Evolutionary conservation across 1,140 invertebrate species (phyloP).

Genomic region (Camponotus vicinus): DNA sequence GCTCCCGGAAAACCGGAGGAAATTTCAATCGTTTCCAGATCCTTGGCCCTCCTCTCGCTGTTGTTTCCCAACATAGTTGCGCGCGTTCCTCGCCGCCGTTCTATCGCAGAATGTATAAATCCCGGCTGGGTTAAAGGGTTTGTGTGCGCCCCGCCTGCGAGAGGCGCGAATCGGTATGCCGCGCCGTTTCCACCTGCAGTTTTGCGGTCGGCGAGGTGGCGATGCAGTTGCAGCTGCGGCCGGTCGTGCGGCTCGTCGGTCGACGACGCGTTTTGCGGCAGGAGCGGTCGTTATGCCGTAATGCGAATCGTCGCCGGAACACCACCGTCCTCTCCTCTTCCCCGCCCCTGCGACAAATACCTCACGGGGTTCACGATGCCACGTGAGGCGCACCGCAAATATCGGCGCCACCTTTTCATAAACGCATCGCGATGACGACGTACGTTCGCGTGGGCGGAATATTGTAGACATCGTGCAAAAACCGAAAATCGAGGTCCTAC

Average conservation of each 20-base stretch:
- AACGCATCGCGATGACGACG: constrained; percentile 42
- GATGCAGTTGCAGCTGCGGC: constrained; percentile 67
- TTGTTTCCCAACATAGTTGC: constrained; percentile 67
- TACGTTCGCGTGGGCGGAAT: background rate
- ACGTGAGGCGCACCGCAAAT: constrained; percentile 67
- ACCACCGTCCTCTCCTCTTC: background rate
- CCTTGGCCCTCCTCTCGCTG: constrained; percentile 28
- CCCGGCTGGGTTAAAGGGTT: constrained; percentile 29
- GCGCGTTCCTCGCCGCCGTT: constrained; percentile 42
- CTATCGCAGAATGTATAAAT: constrained; percentile 47
- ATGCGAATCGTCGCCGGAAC: constrained; percentile 59
- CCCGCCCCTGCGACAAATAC: constrained; percentile 50
- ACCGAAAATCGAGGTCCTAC: too few species aligned
- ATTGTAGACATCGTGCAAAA: background rate
- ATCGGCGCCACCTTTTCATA: constrained; percentile 68
- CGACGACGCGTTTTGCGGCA: constrained; percentile 71
- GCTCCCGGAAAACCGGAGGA: constrained; percentile 58
- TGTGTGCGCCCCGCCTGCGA: constrained; percentile 16
- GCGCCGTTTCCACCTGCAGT: constrained; percentile 64
- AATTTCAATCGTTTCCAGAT: constrained; percentile 72
- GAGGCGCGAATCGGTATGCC: constrained; percentile 70
- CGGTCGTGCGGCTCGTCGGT: constrained; percentile 51
- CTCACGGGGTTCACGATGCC: constrained; percentile 55
- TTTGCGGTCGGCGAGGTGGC: constrained; percentile 72
- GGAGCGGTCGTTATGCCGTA: constrained; percentile 69